phyloP scores from a whole-genome alignment of 2,797 vertebrate genomes.

The Hippoglossus hippoglossus region DNA sequence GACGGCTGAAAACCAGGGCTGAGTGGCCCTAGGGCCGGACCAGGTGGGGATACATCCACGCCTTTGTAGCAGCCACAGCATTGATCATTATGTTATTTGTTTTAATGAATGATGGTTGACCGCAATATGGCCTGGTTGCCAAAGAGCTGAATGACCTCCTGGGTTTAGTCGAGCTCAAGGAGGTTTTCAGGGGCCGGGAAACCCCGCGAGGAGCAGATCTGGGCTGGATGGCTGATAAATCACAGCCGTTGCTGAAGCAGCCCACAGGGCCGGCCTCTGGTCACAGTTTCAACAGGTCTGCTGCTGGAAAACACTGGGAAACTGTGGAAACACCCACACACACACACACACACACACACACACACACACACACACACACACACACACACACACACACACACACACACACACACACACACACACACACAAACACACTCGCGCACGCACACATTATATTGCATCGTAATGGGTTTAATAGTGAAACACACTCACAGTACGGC shows the following conservation, averaged over 20 bases:
- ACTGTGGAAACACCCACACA: conserved; percentile 14
- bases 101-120: conserved; percentile 74
- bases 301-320: conserved; percentile 60
- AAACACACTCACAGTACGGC: conserved; percentile 5
- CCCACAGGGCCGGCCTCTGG: conserved; percentile 33
- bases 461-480: conserved; percentile 29
- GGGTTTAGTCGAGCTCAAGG: conserved; percentile 56
- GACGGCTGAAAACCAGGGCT: conserved; percentile 13
- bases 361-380: conserved; percentile 8
- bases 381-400: conserved; percentile 2
- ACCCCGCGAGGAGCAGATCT: conserved; percentile 37
- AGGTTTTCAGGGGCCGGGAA: conserved; percentile 45
- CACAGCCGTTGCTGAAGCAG: conserved; percentile 58
- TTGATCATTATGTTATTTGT: conserved; percentile 74
- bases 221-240: conserved; percentile 70
- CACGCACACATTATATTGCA: neutral
- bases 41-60: conserved; percentile 38
- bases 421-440: neutral
- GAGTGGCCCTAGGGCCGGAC: conserved; percentile 31
- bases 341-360: neutral
- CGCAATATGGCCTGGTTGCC: conserved; percentile 64
- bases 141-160: conserved; percentile 62
- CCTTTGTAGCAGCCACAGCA: conserved; percentile 52
- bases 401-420: neutral
- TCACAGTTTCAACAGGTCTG: conserved; percentile 44